A percentile compares a stretch with the other conserved stretches of the same genome.
phyloP scores from a whole-genome alignment of 2,113 vertebrate species.

The Melanotaenia duboulayi region DNA sequence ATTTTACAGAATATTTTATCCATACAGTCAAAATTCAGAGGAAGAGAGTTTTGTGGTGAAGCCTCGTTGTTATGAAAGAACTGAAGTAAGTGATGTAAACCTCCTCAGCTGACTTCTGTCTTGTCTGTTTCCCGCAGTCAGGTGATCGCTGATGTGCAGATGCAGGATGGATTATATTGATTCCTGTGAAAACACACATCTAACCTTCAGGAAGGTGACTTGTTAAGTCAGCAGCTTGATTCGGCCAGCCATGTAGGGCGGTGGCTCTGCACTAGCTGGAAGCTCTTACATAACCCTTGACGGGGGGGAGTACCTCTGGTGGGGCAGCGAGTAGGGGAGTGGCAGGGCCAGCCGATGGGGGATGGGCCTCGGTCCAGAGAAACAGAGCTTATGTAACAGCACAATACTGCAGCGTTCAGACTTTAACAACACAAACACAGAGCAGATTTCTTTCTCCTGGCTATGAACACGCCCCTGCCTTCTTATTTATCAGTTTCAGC shows the following conservation, averaged over 20 bases:
- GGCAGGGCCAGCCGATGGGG: slow-evolving; percentile 25
- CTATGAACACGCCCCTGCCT: background rate
- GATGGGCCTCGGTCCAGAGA: slow-evolving; percentile 49
- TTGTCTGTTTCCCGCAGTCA: slow-evolving; percentile 7
- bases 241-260: slow-evolving; percentile 27
- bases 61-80: background rate
- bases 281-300: slow-evolving; percentile 56
- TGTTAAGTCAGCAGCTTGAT: slow-evolving; percentile 59
- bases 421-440: background rate
- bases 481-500: slow-evolving; percentile 1
- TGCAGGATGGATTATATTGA: background rate
- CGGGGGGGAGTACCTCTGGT: slow-evolving; percentile 1
- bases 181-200: slow-evolving; percentile 13
- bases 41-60: too few species aligned
- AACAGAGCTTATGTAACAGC: slow-evolving; percentile 46
- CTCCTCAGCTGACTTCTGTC: background rate
- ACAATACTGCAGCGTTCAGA: background rate
- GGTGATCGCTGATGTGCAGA: background rate
- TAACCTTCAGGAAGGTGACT: slow-evolving; percentile 27
- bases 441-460: background rate
- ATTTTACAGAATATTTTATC: too few species aligned
- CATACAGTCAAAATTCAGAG: too few species aligned
- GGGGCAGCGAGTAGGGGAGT: background rate
- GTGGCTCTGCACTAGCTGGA: slow-evolving; percentile 10
- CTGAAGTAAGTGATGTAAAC: background rate